These are phyloP conservation scores for Oikopleura vanhoeffeni DNA, from an alignment of 23 tunicate species.

Conservation along the genomic window DNA sequence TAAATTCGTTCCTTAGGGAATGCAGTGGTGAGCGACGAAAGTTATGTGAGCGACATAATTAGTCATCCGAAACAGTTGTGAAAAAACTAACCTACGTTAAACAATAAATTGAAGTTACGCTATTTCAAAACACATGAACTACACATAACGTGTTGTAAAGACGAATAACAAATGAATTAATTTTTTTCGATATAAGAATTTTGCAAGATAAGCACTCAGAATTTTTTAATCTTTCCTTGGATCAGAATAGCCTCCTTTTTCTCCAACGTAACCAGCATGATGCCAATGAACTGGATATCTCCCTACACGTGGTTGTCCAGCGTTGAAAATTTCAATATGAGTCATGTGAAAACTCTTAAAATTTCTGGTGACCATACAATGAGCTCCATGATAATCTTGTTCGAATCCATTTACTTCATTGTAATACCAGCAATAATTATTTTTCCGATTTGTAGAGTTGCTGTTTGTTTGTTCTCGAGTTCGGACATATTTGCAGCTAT, in stretches of 20 bases:
- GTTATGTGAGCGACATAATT: no score
- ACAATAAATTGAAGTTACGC: no score
- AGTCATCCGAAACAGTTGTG: no score
- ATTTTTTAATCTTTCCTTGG: no score
- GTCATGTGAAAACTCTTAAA: not conserved
- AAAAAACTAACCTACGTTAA: no score
- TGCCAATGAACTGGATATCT: conserved; percentile 10
- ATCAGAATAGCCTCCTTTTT: not conserved
- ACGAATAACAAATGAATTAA: no score
- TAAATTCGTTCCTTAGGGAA: no score
- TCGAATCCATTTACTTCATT: not conserved
- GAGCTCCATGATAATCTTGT: not conserved
- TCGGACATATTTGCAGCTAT: not conserved
- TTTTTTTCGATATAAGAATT: no score
- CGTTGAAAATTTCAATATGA: conserved; percentile 5
- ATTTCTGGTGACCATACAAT: not conserved
- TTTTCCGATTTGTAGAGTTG: not conserved
- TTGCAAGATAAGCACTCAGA: no score
- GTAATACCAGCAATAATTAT: not conserved
- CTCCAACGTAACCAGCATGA: not conserved
- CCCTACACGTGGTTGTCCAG: conserved; percentile 2
- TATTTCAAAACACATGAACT: no score
- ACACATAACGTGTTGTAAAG: no score
- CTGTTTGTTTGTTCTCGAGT: not conserved
- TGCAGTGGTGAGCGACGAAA: no score